Evolutionary conservation across 2,888 invertebrate genomes (phyloP), one percentile per base, ranked within the genome.

Genomic region (Papilio gigon): DNA sequence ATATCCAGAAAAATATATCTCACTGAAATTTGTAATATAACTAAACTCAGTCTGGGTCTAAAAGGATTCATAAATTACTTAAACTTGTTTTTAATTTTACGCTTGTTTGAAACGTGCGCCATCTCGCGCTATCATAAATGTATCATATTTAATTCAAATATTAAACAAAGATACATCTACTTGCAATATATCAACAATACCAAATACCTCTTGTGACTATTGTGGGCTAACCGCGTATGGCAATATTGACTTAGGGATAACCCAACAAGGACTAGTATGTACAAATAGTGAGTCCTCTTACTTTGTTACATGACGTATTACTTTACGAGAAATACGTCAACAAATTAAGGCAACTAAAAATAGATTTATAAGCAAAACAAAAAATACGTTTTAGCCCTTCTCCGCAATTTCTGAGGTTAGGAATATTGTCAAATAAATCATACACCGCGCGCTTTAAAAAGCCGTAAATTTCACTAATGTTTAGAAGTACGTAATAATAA

Each of bases 191-290:
- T 8, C n/a, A 35, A 47, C 30, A 12, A 33, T 42, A 44, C n/a
- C 25, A 35, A 58, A 33, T n/a, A 33, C 22, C 22, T 44, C 33
- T 47, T 62, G 40, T 44, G 20, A 35, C 20, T 35, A 6, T 27
- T 47, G 62, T 63, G 12, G 35, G 40, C 47, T 68, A 70, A 72
- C 67, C 69, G 67, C 62, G 61, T 53, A 70, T 47, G 37, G 47
- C 27, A 59, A 68, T 68, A 59, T 64, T 68, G 59, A 68, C 68
- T 59, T 50, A 25, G 50, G 59, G 59, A 64, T 68, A 59, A 64
- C 47, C 27, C 35, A 64, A 68, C 59, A 47, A 64, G 59, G 44
- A 63, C 37, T 58, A 58, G 37, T 22, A 33, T 17, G 63, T 12
- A 27, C 27, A 58, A 35, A 59, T 37, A 67, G 53, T 42, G 61